These are phyloP conservation scores for Pegoplata infirma DNA, from an alignment of 2,888 invertebrate genomes.

Conservation along the genomic window DNA sequence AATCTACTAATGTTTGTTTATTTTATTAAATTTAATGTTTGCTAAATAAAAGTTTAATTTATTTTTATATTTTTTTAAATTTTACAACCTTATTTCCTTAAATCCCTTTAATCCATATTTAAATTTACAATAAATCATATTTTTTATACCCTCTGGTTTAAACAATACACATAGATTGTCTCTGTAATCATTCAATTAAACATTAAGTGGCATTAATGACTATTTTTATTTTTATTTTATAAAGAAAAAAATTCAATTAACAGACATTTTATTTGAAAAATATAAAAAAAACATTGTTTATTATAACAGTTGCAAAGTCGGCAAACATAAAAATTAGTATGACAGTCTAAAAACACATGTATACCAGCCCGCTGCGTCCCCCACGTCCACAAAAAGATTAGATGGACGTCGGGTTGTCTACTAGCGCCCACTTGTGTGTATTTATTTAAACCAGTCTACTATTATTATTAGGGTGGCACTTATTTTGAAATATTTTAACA, in stretches of 20 bases:
- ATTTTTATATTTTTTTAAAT: too few species aligned
- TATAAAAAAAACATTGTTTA: neutral
- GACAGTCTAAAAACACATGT: too few species aligned
- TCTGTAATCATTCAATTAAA: slow-evolving; percentile 58
- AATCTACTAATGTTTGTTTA: too few species aligned
- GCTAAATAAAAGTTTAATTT: too few species aligned
- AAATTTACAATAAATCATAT: too few species aligned
- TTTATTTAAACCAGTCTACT: slow-evolving; percentile 13
- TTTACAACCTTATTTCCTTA: too few species aligned
- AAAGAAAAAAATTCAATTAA: slow-evolving; percentile 10
- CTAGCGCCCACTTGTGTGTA: slow-evolving; percentile 31
- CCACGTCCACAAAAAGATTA: too few species aligned
- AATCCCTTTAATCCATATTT: too few species aligned
- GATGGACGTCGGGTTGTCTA: slow-evolving; percentile 51
- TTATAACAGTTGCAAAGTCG: slow-evolving; percentile 5
- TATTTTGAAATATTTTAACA: neutral
- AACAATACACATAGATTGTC: neutral
- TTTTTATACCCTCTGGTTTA: neutral
- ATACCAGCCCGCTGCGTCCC: too few species aligned
- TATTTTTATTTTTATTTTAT: slow-evolving; percentile 7
- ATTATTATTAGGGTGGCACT: neutral
- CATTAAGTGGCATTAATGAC: slow-evolving; percentile 38
- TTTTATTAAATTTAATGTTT: too few species aligned
- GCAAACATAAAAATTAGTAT: neutral
- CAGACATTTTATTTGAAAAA: neutral